These are phyloP conservation scores for Brachyptera putata DNA, from an alignment of 2,888 invertebrate species.

Conservation along the genomic window DNA sequence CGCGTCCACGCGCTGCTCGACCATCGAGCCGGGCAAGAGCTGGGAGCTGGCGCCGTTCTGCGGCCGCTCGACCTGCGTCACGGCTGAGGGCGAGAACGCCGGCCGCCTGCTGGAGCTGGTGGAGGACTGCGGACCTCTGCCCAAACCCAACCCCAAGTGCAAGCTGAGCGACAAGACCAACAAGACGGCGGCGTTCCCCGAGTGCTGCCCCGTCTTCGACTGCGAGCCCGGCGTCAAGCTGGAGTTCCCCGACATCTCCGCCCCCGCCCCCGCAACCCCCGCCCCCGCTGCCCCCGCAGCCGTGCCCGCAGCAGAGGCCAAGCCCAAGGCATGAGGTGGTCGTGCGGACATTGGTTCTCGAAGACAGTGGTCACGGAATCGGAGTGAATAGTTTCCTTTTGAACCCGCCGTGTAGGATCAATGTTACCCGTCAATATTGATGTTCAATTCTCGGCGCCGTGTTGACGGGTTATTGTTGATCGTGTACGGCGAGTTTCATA, in stretches of 20 bases:
- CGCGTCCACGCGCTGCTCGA: slow-evolving; percentile 84
- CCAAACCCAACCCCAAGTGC: slow-evolving; percentile 82
- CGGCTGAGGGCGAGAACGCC: slow-evolving; percentile 64
- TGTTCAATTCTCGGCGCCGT: no score
- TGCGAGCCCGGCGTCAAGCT: slow-evolving; percentile 81
- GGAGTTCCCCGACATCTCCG: slow-evolving; percentile 78
- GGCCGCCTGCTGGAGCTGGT: slow-evolving; percentile 76
- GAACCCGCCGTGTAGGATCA: no score
- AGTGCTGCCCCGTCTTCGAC: slow-evolving; percentile 78
- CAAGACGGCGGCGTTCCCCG: slow-evolving; percentile 83
- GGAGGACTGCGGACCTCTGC: slow-evolving; percentile 86
- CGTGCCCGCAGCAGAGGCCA: no score
- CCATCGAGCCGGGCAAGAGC: slow-evolving; percentile 76
- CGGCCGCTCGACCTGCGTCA: slow-evolving; percentile 83
- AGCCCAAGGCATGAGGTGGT: no score
- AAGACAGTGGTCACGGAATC: no score
- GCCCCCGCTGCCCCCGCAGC: no score
- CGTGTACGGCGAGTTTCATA: no score
- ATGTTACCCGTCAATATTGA: no score
- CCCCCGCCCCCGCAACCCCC: slow-evolving; percentile 50
- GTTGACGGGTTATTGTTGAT: no score
- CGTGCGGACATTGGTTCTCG: no score
- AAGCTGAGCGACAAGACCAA: slow-evolving; percentile 82
- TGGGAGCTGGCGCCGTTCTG: slow-evolving; percentile 89
- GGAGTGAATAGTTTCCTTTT: no score